phyloP scores from a whole-genome alignment of 1,140 invertebrate genomes.

The Lordiphosa clarofinis region DNA sequence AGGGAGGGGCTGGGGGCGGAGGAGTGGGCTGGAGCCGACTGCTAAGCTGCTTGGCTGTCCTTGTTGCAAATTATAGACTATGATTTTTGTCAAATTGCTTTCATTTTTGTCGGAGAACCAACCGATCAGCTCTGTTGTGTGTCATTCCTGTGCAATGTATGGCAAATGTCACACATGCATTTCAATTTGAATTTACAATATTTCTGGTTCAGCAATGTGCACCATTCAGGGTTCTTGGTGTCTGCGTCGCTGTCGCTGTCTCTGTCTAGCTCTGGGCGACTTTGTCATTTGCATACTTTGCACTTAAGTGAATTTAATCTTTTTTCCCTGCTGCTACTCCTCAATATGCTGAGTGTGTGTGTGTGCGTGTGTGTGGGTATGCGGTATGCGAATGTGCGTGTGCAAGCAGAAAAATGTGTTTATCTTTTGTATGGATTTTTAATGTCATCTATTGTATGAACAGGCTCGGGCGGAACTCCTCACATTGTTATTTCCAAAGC shows the following conservation, averaged over 20 bases:
- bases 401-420: constrained; percentile 52
- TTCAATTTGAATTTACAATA: constrained; percentile 64
- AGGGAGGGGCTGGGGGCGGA: not conserved
- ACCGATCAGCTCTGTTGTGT: constrained; percentile 16
- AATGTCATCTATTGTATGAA: constrained; percentile 43
- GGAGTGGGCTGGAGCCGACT: not conserved
- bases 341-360: constrained; percentile 21
- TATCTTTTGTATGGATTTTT: constrained; percentile 52
- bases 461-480: not conserved
- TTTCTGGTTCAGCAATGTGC: constrained; percentile 36
- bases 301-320: constrained; percentile 65
- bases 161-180: constrained; percentile 48
- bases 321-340: constrained; percentile 28
- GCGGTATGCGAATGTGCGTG: constrained; percentile 16
- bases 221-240: constrained; percentile 2
- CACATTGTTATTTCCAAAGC: constrained; percentile 10
- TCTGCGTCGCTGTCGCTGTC: not conserved
- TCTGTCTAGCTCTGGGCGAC: not conserved
- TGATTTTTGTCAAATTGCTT: constrained; percentile 59
- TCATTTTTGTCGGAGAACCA: constrained; percentile 34
- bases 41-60: constrained; percentile 27
- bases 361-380: constrained; percentile 3
- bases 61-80: constrained; percentile 48
- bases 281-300: constrained; percentile 68
- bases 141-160: constrained; percentile 10